Evolutionary conservation across 2,113 vertebrate species (phyloP).

Genomic region (Meriones unguiculatus): DNA sequence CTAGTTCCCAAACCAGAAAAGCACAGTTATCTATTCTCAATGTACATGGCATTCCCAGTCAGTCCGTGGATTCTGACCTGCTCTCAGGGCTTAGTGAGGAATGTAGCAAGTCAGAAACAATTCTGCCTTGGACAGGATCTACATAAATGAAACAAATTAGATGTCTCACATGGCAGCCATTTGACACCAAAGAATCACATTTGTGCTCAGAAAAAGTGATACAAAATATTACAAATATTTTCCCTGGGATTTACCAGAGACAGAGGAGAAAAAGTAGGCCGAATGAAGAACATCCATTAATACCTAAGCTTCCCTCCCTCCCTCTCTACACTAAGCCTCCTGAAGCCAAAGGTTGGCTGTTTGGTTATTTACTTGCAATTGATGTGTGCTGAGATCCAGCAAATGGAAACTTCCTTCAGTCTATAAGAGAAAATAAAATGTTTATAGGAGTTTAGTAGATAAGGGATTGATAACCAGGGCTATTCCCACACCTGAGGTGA

Average conservation of each 20-base stretch:
- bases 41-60: accelerated
- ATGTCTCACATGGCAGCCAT: no score
- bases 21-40: background rate
- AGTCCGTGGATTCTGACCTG: background rate
- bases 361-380: background rate
- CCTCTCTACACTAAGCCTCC: background rate
- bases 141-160: no score
- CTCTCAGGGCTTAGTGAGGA: background rate
- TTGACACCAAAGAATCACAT: background rate
- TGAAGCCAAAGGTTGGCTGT: background rate
- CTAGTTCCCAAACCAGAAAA: background rate
- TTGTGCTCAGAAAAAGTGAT: background rate
- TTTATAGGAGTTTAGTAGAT: background rate
- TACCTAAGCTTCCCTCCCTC: background rate
- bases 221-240: background rate
- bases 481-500: accelerated
- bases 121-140: background rate
- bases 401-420: background rate
- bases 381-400: no score
- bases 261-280: background rate
- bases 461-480: no score
- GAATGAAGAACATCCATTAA: background rate
- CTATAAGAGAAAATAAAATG: background rate
- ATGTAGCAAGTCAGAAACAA: accelerated
- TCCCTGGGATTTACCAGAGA: background rate